phyloP scores from a whole-genome alignment of 2,888 invertebrate genomes.

The Pocota personata region DNA sequence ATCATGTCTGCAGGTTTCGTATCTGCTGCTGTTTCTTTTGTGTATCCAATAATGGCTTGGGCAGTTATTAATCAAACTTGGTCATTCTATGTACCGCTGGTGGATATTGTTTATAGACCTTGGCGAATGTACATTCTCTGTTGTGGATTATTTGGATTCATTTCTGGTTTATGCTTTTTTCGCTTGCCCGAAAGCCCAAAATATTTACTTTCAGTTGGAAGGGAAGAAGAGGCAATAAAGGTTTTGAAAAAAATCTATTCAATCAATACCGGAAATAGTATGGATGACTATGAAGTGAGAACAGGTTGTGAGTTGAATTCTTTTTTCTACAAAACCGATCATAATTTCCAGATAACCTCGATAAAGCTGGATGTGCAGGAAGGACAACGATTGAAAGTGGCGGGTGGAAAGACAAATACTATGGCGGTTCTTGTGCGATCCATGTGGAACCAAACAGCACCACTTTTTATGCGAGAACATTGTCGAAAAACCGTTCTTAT shows the following conservation, averaged over 20 bases:
- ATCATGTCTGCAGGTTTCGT: constrained; percentile 79
- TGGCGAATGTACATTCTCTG: constrained; percentile 80
- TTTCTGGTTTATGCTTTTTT: constrained; percentile 76
- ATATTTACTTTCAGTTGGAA: constrained; percentile 77
- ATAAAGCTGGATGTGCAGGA: constrained; percentile 17
- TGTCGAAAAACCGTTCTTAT: constrained; percentile 77
- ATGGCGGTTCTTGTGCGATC: constrained; percentile 61
- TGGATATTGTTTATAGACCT: constrained; percentile 77
- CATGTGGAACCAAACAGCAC: constrained; percentile 80
- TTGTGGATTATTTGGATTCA: constrained; percentile 78
- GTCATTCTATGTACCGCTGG: constrained; percentile 76
- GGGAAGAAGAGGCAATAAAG: constrained; percentile 76
- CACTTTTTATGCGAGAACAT: constrained; percentile 78
- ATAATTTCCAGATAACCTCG: background rate
- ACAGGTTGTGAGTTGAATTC: background rate
- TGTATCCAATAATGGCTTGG: constrained; percentile 79
- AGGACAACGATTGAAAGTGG: background rate
- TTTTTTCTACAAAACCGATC: background rate
- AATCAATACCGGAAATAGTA: constrained; percentile 74
- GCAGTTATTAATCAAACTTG: constrained; percentile 79
- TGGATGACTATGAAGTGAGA: constrained; percentile 59
- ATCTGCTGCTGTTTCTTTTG: constrained; percentile 77
- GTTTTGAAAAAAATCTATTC: constrained; percentile 77
- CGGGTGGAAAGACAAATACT: background rate
- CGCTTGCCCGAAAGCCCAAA: constrained; percentile 80